Base-by-base conservation (phyloP, 1,140 invertebrate species). In the Drosophila willistoni region DNA sequence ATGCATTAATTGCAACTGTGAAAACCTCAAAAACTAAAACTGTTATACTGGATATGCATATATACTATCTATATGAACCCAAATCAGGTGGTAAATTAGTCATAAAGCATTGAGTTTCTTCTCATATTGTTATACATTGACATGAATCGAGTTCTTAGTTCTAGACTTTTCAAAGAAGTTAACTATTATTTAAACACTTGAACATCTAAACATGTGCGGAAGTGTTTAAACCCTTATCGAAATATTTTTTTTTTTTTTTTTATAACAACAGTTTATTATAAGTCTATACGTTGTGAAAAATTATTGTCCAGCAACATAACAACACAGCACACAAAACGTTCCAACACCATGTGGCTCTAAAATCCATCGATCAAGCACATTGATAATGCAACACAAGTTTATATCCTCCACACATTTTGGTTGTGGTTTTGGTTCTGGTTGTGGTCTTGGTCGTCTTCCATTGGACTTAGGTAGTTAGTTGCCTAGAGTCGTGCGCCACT, bases 341-440 rank as follows among this genome's bases (percentile, higher is more conserved):
- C 17, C 6, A 29, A 0, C 9, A 17, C 14, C 44, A 51, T 51
- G 44, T 51, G 44, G 62, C 79, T 86, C 75, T 64, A 82, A 82
- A 82, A 73, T 42, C 55, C 75, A 86, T 86, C 82, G 79, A 86
- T 86, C 79, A 77, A 69, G 64, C 67, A 39, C 65, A 39, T 69
- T 65, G 69, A 72, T 75, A 75, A 75, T 70, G 61, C 7, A 60
- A 13, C 36, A 51, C 7, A 14, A 51, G 44, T 51, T 22, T 51
- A 51, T 19, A 51, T 51, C 44, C 44, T 51, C 44, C 34, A 36
- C 34, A 12, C 34, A 36, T 12, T 36, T 34, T 25, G 25, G 25
- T 25, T 25, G 5, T 7, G 41, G 41, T 12, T 36, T 34, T 25
- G 25, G 25, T 25, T 25, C 5, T 7, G 41, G 41, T 44, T 14